phyloP scores from a whole-genome alignment of 1,140 invertebrate species.

The Ctenoplectra terminalis region DNA sequence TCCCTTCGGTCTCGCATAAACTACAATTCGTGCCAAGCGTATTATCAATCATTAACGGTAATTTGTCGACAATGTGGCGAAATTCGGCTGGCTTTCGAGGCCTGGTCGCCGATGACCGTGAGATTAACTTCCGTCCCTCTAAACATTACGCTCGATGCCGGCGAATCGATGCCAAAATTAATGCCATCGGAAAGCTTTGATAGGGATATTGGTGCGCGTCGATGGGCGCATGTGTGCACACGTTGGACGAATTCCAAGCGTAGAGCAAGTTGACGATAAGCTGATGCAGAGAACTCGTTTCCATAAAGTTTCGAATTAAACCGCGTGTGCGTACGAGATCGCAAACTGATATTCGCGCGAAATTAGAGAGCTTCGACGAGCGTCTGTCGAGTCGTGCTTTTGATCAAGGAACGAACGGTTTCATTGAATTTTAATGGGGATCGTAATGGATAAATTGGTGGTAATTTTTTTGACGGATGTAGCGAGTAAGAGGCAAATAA shows the following conservation, averaged over 20 bases:
- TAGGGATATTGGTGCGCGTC: constrained; percentile 30
- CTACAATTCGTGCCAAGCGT: not conserved
- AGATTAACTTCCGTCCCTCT: constrained; percentile 42
- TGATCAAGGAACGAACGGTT: not conserved
- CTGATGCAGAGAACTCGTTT: constrained; percentile 6
- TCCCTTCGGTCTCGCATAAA: not conserved
- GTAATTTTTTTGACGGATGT: too few relatives aligned
- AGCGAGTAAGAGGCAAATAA: too few relatives aligned
- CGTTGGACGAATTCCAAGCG: constrained; percentile 40
- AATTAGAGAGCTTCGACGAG: not conserved
- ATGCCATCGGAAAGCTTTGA: constrained; percentile 44
- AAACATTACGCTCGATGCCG: constrained; percentile 33
- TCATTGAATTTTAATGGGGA: too few relatives aligned
- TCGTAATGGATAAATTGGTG: too few relatives aligned
- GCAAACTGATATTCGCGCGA: not conserved
- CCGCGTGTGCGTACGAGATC: not conserved
- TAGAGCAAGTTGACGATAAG: constrained; percentile 21
- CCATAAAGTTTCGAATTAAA: constrained; percentile 45
- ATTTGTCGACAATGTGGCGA: constrained; percentile 13
- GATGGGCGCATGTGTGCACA: not conserved
- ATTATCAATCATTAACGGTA: constrained; percentile 20
- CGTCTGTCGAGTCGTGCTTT: not conserved
- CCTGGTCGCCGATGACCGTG: constrained; percentile 10
- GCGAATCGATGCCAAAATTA: constrained; percentile 51
- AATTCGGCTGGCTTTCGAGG: not conserved